Evolutionary conservation across 2,797 vertebrate species (phyloP), one percentile per base, ranked within the genome.

Genomic region (Australoheros facetus): DNA sequence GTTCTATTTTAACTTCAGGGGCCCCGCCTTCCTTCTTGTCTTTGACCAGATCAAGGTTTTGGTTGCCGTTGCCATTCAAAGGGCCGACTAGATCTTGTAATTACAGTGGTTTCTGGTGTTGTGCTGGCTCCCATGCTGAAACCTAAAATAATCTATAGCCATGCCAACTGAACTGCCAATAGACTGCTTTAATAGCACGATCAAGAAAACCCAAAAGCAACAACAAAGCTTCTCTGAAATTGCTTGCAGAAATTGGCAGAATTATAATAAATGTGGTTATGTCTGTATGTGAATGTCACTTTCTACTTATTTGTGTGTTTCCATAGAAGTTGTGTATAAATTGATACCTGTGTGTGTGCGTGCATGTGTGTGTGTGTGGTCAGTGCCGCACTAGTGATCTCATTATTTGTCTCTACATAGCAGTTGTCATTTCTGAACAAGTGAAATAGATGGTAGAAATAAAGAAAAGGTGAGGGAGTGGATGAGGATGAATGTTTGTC

Each of bases 101-200:
- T 95, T 96, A 94, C 87, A 80, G 92, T 85, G 93, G 94, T 94
- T 95, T 94, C 83, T 93, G 91, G 92, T 90, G 86, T 86, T 88
- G 87, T 69, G 80, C 88, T 91, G 91, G 87, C 90, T 87, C 56
- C 66, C 79, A 86, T 59, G 73, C 84, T 21, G 39, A 75, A 77
- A 83, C 91, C 92, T 71, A 91, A 92, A 96, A 95, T 95, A 95
- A 93, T 90, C 84, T 79, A 81, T 42, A 78, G 84, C 82, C 45
- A 82, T 77, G 81, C 88, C 80, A 86, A 82, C 75, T 74, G 59
- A 89, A 87, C 86, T 87, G 84, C 88, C 93, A 91, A 94, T 94
- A 91, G 80, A 82, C 81, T 4, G 51, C 86, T 92, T 93, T 92
- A 93, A 93, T 92, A 90, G 85, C 81, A 88, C 9, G 87, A 93